Evolutionary conservation across 2,797 vertebrate species (phyloP).

Genomic region (Jordanella pulchra): DNA sequence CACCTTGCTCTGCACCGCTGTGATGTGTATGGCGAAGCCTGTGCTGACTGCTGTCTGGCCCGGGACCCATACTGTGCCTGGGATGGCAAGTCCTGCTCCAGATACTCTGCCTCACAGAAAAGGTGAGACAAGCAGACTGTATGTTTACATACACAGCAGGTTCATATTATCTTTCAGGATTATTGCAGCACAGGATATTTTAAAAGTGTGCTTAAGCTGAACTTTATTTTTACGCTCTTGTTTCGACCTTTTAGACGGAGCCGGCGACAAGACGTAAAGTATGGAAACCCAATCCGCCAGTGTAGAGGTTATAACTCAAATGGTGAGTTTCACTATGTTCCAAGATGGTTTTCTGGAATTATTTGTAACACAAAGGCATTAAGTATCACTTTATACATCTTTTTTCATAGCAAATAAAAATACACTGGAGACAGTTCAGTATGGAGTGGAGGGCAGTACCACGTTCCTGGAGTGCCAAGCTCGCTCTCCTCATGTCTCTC

Average conservation of each 20-base stretch:
- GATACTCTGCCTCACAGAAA: constrained; percentile 96
- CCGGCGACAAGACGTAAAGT: constrained; percentile 93
- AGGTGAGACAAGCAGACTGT: constrained; percentile 79
- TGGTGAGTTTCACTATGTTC: constrained; percentile 73
- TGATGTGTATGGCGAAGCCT: constrained; percentile 92
- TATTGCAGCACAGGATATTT: neutral
- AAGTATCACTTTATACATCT: neutral
- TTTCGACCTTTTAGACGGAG: constrained; percentile 84
- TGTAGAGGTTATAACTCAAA: constrained; percentile 98
- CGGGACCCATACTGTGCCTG: constrained; percentile 98
- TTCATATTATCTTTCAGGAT: neutral
- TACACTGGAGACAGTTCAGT: constrained; percentile 89
- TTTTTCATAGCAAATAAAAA: constrained; percentile 89
- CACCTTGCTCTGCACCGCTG: constrained; percentile 97
- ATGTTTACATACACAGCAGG: neutral
- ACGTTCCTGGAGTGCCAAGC: constrained; percentile 98
- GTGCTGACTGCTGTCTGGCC: constrained; percentile 97
- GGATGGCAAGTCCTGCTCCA: constrained; percentile 96
- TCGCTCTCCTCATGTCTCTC: constrained; percentile 90
- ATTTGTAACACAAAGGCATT: neutral
- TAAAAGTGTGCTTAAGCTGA: constrained; percentile 23
- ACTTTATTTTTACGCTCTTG: constrained; percentile 42
- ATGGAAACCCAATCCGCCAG: constrained; percentile 96
- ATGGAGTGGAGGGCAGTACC: constrained; percentile 94
- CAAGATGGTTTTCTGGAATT: neutral